Conservation (phyloP, 2,888 invertebrate species). For the Celastrina argiolus region DNA sequence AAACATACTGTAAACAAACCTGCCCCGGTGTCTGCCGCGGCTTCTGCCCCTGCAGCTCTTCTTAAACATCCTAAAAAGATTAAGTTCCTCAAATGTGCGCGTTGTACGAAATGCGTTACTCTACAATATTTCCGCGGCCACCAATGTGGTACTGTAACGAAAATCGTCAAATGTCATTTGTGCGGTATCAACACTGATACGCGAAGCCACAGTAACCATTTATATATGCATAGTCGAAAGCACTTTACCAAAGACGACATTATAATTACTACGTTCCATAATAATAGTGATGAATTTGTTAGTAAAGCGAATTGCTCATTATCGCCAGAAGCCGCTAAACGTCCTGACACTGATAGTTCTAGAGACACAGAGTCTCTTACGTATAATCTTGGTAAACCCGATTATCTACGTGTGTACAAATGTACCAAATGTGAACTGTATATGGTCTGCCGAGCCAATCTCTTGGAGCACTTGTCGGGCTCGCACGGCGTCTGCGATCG, state of each 20-base stretch:
- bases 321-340: neutral
- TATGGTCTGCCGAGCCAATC: neutral
- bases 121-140: neutral
- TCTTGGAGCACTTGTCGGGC: neutral
- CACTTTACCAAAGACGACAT: slow-evolving; percentile 23
- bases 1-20: neutral
- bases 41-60: neutral
- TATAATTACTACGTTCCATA: slow-evolving; percentile 14
- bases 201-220: slow-evolving; percentile 17
- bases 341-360: neutral
- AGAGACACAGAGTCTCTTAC: neutral
- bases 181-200: slow-evolving; percentile 25
- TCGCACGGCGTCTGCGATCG: neutral
- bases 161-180: slow-evolving; percentile 15
- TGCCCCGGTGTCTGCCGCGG: neutral
- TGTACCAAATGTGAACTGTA: neutral
- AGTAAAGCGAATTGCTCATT: neutral
- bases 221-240: slow-evolving; percentile 21
- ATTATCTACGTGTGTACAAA: neutral
- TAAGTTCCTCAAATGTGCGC: neutral
- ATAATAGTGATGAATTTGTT: neutral
- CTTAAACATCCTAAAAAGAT: neutral
- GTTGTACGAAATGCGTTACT: neutral
- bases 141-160: neutral
- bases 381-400: neutral